These are phyloP conservation scores for Graptemys geographica DNA, from an alignment of 2,797 vertebrate species.

Conservation along the genomic window DNA sequence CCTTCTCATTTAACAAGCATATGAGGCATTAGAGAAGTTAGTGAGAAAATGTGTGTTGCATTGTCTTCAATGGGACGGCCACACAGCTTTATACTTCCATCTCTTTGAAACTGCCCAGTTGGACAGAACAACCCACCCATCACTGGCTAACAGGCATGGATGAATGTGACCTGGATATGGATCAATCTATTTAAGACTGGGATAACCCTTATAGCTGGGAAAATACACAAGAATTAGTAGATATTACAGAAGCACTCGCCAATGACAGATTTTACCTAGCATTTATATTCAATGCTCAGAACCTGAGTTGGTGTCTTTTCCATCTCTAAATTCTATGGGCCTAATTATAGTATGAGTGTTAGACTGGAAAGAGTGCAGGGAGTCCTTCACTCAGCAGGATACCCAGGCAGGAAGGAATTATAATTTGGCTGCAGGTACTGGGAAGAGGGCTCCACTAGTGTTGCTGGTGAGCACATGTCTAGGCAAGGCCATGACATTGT, in stretches of 20 bases:
- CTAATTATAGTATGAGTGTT: neutral
- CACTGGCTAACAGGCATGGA: neutral
- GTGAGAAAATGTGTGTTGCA: neutral
- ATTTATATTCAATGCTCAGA: neutral
- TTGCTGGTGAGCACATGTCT: neutral
- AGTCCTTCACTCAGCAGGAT: neutral
- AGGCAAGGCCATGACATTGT: neutral
- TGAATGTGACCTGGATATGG: neutral
- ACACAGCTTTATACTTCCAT: neutral
- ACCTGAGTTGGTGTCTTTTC: neutral
- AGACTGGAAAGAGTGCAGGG: too few species aligned
- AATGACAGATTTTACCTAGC: neutral
- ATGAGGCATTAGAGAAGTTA: neutral
- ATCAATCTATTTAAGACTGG: neutral
- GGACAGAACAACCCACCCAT: neutral
- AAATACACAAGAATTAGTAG: neutral
- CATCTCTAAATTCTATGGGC: neutral
- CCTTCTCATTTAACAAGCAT: neutral
- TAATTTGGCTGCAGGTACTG: neutral
- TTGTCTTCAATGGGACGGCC: neutral
- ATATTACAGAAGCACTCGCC: neutral
- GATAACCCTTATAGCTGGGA: neutral
- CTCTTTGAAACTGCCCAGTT: neutral
- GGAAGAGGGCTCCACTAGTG: too few species aligned
- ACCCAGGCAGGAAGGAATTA: neutral